These are phyloP conservation scores for Lithobates sylvaticus DNA, from an alignment of 2,797 vertebrate genomes.

Conservation along the genomic window DNA sequence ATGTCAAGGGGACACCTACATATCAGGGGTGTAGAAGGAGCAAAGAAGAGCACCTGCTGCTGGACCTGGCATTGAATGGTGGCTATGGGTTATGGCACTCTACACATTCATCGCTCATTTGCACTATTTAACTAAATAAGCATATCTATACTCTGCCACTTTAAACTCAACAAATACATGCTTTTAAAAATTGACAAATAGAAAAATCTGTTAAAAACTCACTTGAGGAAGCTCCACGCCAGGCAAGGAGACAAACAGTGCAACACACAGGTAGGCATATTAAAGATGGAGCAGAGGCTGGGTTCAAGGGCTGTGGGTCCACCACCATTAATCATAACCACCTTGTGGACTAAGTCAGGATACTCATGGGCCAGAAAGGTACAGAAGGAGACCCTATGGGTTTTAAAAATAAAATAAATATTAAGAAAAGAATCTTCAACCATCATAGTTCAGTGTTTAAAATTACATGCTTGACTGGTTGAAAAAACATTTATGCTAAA, in stretches of 20 bases:
- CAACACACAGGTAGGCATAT: conserved; percentile 92
- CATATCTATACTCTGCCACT: neutral
- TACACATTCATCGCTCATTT: too few species aligned
- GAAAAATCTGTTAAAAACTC: conserved; percentile 64
- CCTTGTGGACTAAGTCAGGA: conserved; percentile 94
- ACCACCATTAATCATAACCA: conserved; percentile 97
- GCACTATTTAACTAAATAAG: neutral
- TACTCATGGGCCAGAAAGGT: conserved; percentile 97
- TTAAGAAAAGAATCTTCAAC: neutral
- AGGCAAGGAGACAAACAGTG: conserved; percentile 94
- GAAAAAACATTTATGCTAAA: too few species aligned
- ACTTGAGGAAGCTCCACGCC: conserved; percentile 99
- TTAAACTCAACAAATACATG: neutral
- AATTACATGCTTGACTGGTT: too few species aligned
- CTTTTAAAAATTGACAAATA: neutral
- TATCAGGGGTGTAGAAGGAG: too few species aligned
- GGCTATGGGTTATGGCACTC: too few species aligned
- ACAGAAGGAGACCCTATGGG: conserved; percentile 92
- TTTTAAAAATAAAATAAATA: neutral
- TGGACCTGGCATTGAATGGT: neutral
- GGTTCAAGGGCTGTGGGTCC: conserved; percentile 96
- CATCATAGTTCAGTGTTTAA: too few species aligned
- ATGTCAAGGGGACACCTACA: too few species aligned
- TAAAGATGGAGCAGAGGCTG: conserved; percentile 97
- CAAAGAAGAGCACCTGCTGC: too few species aligned